Base-by-base conservation (phyloP, 2,113 vertebrate genomes). In the Perca fluviatilis region DNA sequence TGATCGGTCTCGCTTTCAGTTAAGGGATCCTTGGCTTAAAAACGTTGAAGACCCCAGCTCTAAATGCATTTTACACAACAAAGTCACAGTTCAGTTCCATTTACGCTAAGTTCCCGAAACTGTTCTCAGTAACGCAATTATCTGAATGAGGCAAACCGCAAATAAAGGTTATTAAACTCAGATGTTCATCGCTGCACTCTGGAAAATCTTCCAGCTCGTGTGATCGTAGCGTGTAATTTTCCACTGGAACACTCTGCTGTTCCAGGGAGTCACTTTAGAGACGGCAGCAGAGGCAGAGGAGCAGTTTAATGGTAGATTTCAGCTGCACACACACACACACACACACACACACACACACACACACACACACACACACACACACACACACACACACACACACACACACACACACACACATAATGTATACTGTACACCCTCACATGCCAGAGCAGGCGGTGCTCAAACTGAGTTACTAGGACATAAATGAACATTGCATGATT, bases 221-320 rank as follows among this genome's bases (percentile, higher is more conserved):
- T 4, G 57, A 69, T 4, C 12, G 8, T 16, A 27, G n/a, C 40
- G 25, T 54, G 49, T 47, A 10, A 23, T 30, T 54, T 70, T 36
- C 25, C 25, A 50, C 15, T 15, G 25, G 33, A 51, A 72, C 61
- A 40, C 33, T 84, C 5, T 23, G 51, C 14, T n/a, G 6, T 40
- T 61, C 13, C 2, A 1, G 14, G 49, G 65, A 65, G 70, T 40
- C 33, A n/a, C 58, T 71, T 40, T 7, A 51, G 51, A 36, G 64
- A 46, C 13, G 0, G 23, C 15, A 16, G 70, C 36, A 46, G 47
- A 7, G 61, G 19, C 23, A 43, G 49, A 5, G 62, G 16, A 58
- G 46, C 74, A n/a, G 23, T 60, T 81, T 70, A 79, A 73, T 82
- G 51, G 58, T 58, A 71, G 40, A 80, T 56, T 77, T 50, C 53